Percentiles rank a stretch among this genome's conserved stretches.
Conservation (phyloP, 2,888 invertebrate genomes). For the Eupeodes latifasciatus region DNA sequence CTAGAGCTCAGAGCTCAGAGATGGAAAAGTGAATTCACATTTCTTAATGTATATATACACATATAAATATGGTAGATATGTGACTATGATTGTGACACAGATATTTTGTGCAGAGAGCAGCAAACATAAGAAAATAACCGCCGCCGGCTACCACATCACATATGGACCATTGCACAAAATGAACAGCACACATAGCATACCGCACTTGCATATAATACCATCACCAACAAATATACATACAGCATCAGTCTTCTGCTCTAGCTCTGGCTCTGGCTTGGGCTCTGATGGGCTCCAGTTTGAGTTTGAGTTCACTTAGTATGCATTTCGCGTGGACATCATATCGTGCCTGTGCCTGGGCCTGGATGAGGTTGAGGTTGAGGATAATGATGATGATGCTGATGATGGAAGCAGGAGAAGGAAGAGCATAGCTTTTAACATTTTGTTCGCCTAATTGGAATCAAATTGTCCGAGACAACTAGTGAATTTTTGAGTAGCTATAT, state of each 20-base stretch:
- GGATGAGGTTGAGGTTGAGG: constrained; percentile 6
- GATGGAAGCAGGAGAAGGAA: constrained; percentile 30
- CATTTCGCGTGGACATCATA: constrained; percentile 59
- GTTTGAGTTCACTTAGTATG: constrained; percentile 64
- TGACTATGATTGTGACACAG: constrained; percentile 36
- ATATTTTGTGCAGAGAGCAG: constrained; percentile 31
- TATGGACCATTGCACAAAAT: constrained; percentile 35
- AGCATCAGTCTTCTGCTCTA: constrained; percentile 37
- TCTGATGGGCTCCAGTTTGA: constrained; percentile 16
- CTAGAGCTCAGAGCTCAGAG: no score
- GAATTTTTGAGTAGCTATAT: constrained; percentile 65
- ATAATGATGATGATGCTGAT: background rate
- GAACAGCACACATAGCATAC: background rate
- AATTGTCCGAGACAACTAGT: constrained; percentile 73
- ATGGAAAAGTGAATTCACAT: constrained; percentile 49
- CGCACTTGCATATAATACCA: background rate
- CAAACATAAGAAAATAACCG: constrained; percentile 60
- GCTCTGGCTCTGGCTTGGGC: no score
- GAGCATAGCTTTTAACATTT: constrained; percentile 71
- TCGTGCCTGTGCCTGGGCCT: constrained; percentile 56
- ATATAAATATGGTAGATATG: no score
- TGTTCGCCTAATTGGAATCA: constrained; percentile 76
- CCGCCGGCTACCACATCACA: constrained; percentile 44
- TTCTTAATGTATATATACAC: constrained; percentile 30
- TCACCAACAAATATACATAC: constrained; percentile 5